Evolutionary conservation across 2,888 invertebrate genomes (phyloP), one percentile per base, ranked within the genome.

Genomic region (Drosophila neonasuta): DNA sequence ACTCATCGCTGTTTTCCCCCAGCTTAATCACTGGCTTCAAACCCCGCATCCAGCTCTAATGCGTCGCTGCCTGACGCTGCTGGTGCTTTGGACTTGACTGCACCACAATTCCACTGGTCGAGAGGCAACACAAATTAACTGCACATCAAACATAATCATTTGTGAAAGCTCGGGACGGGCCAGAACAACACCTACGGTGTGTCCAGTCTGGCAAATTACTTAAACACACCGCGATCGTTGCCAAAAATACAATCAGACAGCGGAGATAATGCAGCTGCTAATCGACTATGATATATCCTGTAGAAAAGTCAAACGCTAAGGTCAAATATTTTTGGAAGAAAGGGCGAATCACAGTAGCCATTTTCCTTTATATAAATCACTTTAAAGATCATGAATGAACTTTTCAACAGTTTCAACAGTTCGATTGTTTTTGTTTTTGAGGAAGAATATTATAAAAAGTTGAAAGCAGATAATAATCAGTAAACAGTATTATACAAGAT

Each of bases 111-210:
- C 67, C 70, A 78, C 70, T 56, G 68, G 51, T 64, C 55, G 68
- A 65, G 66, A 24, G 24, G 24, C 24, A 74, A 79, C 80, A 77
- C 87, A 88, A 89, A 89, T 89, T 89, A 89, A 88, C 86, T 88
- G 73, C 81, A 83, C 87, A 88, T 89, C 89, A 89, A 88, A 86
- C 83, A 88, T 89, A 89, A 89, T 88, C 89, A 88, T 86, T 89
- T 89, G 85, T 89, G 89, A 89, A 88, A 88, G 86, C 80, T 79
- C 51, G 59, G 68, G 67, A 64, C 66, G 70, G 60, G 55, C 69
- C 73, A 66, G 69, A 56, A 57, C 71, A 77, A 69, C 77, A 78
- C 75, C 79, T 77, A 77, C 74, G 45, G 66, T 68, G 70, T 64
- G 64, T 66, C 61, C 70, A 69, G 72, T 76, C 71, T 78, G 84